Evolutionary conservation across 2,888 invertebrate genomes (phyloP), one percentile per base, ranked within the genome.

Genomic region (Flexamia atlantica): DNA sequence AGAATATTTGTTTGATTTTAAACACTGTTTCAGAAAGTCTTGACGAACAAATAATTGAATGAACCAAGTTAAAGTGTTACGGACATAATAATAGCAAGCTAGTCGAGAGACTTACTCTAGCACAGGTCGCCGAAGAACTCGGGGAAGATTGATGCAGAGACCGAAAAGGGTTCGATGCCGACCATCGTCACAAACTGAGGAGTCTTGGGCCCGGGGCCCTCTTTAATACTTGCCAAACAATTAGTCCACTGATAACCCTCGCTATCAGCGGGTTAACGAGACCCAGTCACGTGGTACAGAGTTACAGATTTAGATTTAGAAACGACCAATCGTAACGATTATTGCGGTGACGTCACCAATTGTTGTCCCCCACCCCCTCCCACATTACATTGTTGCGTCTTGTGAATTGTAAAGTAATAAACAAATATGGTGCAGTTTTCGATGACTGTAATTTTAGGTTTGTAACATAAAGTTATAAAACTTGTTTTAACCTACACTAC

Each of bases 201-300:
- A n/a, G 28, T 3, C 42, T 40, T 2, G 20, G 23, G 36, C 23
- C 17, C 23, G 3, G 72, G 72, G 14, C 42, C 7, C 23, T 30
- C 40, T 72, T 40, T 32, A 32, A 72, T 72, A 72, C 72, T 72
- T 25, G 36, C 72, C 4, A 72, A 72, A 72, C 72, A 72, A 72
- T 72, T 72, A 72, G 36, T 23, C 40, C 12, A 40, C 40, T 40
- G 72, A 72, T 72, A 72, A 72, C 72, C 72, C 23, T 28, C 23
- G 7, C 1, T 72, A 72, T 70, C 70, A 42, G 42, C 42, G 72
- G 72, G 72, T 72, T 72, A 72, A 72, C 42, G 72, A 72, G 36
- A 70, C 70, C 42, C 72, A 20, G 42, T 32, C 40, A 40, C 42
- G 30, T 30, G 70, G 14, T 25, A 25, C 14, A 28, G 10, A 46